phyloP scores from a whole-genome alignment of 2,113 vertebrate species.

The Lanius ludovicianus region DNA sequence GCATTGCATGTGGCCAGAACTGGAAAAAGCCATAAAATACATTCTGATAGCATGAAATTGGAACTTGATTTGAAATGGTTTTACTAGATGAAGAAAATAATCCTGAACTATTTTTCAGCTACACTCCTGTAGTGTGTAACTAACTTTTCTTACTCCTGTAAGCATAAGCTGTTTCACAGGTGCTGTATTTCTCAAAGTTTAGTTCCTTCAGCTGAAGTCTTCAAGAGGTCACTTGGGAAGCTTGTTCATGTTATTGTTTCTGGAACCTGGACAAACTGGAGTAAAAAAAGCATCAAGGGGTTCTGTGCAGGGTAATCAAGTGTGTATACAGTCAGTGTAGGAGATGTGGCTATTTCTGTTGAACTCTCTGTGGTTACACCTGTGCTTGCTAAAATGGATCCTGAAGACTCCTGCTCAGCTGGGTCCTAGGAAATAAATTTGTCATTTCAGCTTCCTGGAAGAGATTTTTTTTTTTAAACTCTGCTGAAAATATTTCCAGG shows the following conservation, averaged over 20 bases:
- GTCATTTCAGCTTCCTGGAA: neutral
- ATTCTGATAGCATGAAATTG: slow-evolving; percentile 47
- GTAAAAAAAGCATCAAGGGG: neutral
- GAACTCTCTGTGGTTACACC: neutral
- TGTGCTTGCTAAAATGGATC: neutral
- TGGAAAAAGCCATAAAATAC: slow-evolving; percentile 7
- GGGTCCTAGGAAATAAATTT: neutral
- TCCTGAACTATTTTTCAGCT: slow-evolving; percentile 10
- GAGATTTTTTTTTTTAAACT: neutral
- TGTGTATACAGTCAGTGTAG: neutral
- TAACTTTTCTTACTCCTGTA: slow-evolving; percentile 25
- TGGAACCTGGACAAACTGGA: neutral
- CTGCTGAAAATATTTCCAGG: neutral
- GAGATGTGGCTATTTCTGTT: neutral
- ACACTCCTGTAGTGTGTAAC: neutral
- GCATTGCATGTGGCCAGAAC: neutral
- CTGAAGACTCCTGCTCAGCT: neutral
- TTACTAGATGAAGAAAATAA: slow-evolving; percentile 30
- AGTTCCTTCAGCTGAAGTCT: neutral
- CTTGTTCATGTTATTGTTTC: slow-evolving; percentile 32
- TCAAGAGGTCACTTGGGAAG: slow-evolving; percentile 12
- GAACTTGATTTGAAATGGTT: slow-evolving; percentile 41
- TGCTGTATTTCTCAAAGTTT: neutral
- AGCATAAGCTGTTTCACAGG: slow-evolving; percentile 1
- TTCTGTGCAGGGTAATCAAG: neutral